phyloP scores from a whole-genome alignment of 2,113 vertebrate species.

The Camelus dromedarius region DNA sequence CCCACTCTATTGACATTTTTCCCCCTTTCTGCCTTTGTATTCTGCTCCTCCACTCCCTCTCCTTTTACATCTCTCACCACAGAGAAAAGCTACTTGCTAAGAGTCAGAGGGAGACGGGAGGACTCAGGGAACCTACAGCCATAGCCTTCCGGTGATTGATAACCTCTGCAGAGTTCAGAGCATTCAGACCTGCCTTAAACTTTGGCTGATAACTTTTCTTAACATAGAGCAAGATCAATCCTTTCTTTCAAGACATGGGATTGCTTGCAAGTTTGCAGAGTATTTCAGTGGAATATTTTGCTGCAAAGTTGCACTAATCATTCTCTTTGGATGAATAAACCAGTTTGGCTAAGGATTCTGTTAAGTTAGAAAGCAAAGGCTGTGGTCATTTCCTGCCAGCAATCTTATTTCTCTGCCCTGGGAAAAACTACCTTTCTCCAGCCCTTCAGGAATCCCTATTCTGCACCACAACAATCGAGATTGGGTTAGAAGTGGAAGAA shows the following conservation, averaged over 20 bases:
- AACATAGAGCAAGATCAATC: neutral
- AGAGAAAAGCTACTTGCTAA: constrained; percentile 4
- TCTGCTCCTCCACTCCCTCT: neutral
- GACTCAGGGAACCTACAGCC: neutral
- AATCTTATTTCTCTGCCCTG: constrained; percentile 24
- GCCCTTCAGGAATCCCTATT: neutral
- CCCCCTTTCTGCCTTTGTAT: neutral
- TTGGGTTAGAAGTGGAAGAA: neutral
- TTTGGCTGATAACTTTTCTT: neutral
- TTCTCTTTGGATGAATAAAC: constrained; percentile 36
- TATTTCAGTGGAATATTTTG: neutral
- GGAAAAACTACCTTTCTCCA: neutral
- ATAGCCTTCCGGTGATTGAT: neutral
- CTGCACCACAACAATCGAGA: neutral
- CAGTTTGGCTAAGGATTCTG: constrained; percentile 35
- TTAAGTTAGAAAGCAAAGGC: constrained; percentile 32
- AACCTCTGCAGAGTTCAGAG: neutral
- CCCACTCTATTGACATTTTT: neutral
- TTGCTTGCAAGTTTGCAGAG: neutral
- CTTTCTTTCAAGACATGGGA: neutral
- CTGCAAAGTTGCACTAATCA: neutral
- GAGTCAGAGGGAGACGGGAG: neutral
- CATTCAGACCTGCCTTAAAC: neutral
- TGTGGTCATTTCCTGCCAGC: neutral
- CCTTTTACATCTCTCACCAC: neutral